Conservation (phyloP, 1,140 invertebrate genomes). For the Formica exsecta region DNA sequence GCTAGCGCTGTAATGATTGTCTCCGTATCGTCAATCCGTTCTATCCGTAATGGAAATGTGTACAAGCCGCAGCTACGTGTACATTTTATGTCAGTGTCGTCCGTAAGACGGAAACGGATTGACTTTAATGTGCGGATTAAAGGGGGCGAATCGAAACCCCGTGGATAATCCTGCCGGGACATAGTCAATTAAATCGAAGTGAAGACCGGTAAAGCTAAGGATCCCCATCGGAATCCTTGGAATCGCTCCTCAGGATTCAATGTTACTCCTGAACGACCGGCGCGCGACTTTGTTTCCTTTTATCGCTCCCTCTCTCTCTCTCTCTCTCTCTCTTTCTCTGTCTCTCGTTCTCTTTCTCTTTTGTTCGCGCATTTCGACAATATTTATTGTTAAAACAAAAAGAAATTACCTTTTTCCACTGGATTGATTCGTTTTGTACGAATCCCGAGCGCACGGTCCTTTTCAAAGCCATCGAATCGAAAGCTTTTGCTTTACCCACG, state of each 20-base stretch:
- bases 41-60: slow-evolving; percentile 50
- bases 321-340: neutral
- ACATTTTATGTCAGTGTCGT: slow-evolving; percentile 30
- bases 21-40: slow-evolving; percentile 37
- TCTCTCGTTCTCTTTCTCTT: neutral
- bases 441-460: slow-evolving; percentile 16
- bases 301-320: neutral
- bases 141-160: slow-evolving; percentile 51
- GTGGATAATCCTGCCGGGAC: slow-evolving; percentile 61
- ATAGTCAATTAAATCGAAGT: slow-evolving; percentile 69
- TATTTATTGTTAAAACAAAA: slow-evolving; percentile 57
- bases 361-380: neutral
- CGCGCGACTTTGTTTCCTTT: neutral
- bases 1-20: slow-evolving; percentile 37
- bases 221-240: slow-evolving; percentile 57
- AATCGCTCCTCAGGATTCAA: slow-evolving; percentile 32
- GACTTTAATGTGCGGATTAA: slow-evolving; percentile 67
- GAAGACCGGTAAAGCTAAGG: slow-evolving; percentile 27
- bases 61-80: slow-evolving; percentile 30
- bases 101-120: slow-evolving; percentile 53
- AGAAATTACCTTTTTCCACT: slow-evolving; percentile 18
- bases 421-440: slow-evolving; percentile 44
- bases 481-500: slow-evolving; percentile 33
- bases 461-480: slow-evolving; percentile 40
- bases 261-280: slow-evolving; percentile 24